Evolutionary conservation across 2,797 vertebrate genomes (phyloP).

Genomic region (Cossypha caffra): DNA sequence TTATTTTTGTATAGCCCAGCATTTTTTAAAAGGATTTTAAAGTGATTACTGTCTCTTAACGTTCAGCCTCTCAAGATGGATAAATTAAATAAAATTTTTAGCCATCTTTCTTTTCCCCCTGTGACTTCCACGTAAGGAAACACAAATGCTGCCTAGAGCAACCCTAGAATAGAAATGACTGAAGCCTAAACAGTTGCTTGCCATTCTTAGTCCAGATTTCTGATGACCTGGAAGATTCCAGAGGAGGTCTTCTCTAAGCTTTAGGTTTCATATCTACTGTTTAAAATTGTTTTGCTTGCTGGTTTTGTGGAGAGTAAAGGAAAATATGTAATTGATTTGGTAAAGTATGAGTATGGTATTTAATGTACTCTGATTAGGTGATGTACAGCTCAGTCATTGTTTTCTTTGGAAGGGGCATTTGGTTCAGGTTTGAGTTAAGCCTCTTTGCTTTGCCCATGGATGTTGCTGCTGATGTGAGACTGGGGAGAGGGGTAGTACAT

Average conservation of each 20-base stretch:
- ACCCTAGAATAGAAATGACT: conserved; percentile 55
- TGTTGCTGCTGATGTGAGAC: not conserved
- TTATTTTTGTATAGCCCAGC: not conserved
- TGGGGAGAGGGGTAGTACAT: not conserved
- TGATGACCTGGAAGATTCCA: conserved; percentile 31
- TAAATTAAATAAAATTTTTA: not conserved
- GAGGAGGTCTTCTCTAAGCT: not conserved
- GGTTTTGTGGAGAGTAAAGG: not conserved
- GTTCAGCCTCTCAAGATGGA: not conserved
- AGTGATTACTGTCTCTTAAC: not conserved
- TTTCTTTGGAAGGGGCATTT: not conserved
- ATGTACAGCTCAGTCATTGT: not conserved
- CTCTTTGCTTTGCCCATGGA: not conserved
- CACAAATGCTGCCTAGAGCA: not conserved
- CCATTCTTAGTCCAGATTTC: conserved; percentile 45
- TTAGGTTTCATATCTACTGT: not conserved
- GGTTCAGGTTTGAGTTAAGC: not conserved
- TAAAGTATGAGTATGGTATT: not conserved
- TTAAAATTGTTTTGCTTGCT: not conserved
- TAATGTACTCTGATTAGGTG: not conserved
- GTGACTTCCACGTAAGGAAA: not conserved
- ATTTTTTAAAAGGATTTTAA: not conserved
- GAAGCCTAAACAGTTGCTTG: conserved; percentile 53
- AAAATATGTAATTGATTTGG: not conserved
- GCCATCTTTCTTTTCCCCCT: not conserved